Evolutionary conservation across 2,113 vertebrate species (phyloP), one percentile per base, ranked within the genome.

Genomic region (Prinia subflava): DNA sequence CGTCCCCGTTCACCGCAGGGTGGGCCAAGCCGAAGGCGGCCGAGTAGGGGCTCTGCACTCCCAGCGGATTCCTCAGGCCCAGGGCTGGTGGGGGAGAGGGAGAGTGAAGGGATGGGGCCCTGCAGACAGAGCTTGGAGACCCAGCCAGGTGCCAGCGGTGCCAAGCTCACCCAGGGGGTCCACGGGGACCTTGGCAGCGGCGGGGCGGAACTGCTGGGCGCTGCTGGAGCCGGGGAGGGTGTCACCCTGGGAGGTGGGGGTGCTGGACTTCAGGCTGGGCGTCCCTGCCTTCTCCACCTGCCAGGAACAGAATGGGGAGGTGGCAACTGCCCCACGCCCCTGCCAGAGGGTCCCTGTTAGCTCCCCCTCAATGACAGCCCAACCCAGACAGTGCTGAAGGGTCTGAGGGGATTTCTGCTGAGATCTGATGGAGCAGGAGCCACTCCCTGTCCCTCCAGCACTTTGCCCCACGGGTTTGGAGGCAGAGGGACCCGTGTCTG

Each of bases 241-340:
- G 15, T 99, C 99, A 0, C 95, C 87, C 88, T 98, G 98, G 35
- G 99, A 98, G 41, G 98, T 98, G 3, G 99, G 98, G 2, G 99
- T 99, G 76, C 98, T 98, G 56, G 99, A 98, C 91, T 99, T 99
- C 94, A 99, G 97, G 65, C 98, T 98, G 30, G 99, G 99, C 0
- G 99, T 99, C 33, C 98, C 98, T n/a, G 98, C 98, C 91, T 99
- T 99, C 96, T 99, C 99, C 90, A 98, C 98, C 98, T 99, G 95
- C 37, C n/a, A 47, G 69, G 31, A 35, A 92, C 4, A 90, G 30
- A 77, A 30, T 0, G 0, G 12, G 28, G 49, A 69, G 15, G 30
- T 14, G 62, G 42, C 8, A 63, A 27, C 33, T 3, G 1, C 3
- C 3, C 8, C 42, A 19, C 3, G 0, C 1, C 17, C 19, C 22